phyloP scores from a whole-genome alignment of 2,113 vertebrate species.

The Notothenia rossii region DNA sequence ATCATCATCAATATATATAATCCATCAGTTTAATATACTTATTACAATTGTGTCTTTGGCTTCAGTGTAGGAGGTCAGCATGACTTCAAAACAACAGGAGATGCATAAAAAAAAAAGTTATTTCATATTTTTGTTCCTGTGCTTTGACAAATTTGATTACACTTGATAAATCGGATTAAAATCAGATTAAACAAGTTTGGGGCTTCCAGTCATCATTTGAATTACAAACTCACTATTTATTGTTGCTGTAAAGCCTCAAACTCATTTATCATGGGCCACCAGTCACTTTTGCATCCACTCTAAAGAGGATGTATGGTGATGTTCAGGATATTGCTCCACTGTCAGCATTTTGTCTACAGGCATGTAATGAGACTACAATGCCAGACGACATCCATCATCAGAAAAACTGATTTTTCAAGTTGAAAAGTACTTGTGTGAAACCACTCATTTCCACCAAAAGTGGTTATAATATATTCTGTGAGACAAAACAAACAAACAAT shows the following conservation, averaged over 20 bases:
- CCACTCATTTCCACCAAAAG: background rate
- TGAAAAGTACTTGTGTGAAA: too few relatives aligned
- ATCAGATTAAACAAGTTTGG: conserved; percentile 22
- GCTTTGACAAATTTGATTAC: conserved; percentile 3
- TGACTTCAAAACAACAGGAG: background rate
- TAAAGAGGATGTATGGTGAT: conserved; percentile 46
- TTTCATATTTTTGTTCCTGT: conserved; percentile 6
- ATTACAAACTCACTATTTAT: conserved; percentile 39
- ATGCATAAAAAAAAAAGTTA: background rate
- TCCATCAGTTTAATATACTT: conserved; percentile 16
- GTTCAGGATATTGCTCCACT: conserved; percentile 61
- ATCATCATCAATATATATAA: conserved; percentile 1
- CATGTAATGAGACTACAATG: conserved; percentile 25
- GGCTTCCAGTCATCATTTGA: conserved; percentile 27
- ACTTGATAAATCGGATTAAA: conserved; percentile 17
- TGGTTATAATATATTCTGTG: background rate
- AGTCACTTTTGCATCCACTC: conserved; percentile 62
- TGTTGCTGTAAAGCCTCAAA: conserved; percentile 31
- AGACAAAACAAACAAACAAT: background rate
- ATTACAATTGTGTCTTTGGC: conserved; percentile 4
- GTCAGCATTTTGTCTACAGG: conserved; percentile 52
- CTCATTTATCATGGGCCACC: conserved; percentile 59
- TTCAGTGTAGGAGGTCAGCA: background rate
- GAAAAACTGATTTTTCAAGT: too few relatives aligned
- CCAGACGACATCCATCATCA: conserved; percentile 53